These are phyloP conservation scores for Aythya baeri DNA, from an alignment of 2,113 vertebrate genomes.

Conservation along the genomic window DNA sequence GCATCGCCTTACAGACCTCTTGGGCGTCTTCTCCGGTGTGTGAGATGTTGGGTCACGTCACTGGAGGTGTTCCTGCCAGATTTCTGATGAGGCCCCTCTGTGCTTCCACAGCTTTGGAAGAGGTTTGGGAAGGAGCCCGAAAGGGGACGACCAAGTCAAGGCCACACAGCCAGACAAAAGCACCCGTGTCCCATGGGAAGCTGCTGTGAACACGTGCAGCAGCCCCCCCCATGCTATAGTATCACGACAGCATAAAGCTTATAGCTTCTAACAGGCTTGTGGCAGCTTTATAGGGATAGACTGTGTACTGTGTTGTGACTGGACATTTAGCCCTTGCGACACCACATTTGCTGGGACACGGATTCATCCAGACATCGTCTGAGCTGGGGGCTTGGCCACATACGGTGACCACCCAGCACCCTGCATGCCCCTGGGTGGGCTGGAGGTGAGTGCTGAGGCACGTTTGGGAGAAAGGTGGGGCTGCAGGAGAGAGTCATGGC, in stretches of 20 bases:
- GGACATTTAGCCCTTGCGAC: background rate
- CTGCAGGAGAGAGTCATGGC: background rate
- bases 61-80: background rate
- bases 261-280: background rate
- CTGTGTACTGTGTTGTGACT: background rate
- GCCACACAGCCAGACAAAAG: background rate
- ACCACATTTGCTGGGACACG: background rate
- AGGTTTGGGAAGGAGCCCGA: background rate
- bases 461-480: background rate
- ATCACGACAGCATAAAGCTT: background rate
- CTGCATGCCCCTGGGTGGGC: background rate
- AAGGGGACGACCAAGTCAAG: background rate
- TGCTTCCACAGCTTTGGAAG: background rate
- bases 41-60: background rate
- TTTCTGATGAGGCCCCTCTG: background rate
- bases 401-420: rapidly evolving
- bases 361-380: background rate
- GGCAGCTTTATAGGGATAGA: background rate
- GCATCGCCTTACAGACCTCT: background rate
- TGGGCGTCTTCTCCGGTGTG: rapidly evolving
- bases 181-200: background rate
- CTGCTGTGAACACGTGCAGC: background rate
- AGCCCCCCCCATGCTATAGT: background rate
- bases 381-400: background rate
- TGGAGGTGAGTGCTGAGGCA: background rate